Percentiles rank a stretch among this genome's conserved stretches.
These are phyloP conservation scores for Hydrolagus colliei DNA, from an alignment of 2,797 vertebrate genomes.

Conservation along the genomic window DNA sequence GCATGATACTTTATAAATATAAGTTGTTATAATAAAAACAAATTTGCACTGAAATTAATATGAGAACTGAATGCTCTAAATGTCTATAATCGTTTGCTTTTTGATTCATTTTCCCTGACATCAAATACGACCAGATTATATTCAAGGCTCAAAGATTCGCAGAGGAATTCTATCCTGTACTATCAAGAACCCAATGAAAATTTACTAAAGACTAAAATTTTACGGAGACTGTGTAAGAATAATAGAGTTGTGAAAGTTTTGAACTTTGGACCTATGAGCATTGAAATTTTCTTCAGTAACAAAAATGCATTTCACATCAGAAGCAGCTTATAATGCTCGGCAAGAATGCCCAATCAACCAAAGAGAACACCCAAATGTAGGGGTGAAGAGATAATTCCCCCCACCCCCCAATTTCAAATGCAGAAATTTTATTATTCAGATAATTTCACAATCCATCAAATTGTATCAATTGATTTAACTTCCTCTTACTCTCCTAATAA, in stretches of 20 bases:
- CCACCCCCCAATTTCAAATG: no score
- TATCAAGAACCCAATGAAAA: background rate
- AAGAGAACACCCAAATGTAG: background rate
- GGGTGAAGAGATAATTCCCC: no score
- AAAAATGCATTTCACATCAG: conserved; percentile 9
- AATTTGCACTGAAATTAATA: no score
- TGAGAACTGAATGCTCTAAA: background rate
- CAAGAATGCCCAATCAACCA: background rate
- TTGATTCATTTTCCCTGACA: background rate
- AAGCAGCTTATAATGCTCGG: background rate
- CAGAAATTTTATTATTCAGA: no score
- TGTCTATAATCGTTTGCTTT: background rate
- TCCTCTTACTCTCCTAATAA: no score
- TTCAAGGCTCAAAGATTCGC: conserved; percentile 9
- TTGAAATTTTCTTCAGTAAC: background rate
- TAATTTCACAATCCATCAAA: no score
- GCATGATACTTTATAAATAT: no score
- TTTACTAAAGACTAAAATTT: background rate
- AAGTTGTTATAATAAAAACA: no score
- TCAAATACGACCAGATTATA: background rate
- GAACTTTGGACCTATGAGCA: background rate
- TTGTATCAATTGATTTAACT: no score
- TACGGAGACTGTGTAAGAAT: background rate
- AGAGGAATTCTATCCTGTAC: background rate
- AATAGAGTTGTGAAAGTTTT: background rate